A percentile compares a stretch with the other conserved stretches of the same genome.
phyloP scores from a whole-genome alignment of 2,888 invertebrate species.

The Heliconius charithonia region DNA sequence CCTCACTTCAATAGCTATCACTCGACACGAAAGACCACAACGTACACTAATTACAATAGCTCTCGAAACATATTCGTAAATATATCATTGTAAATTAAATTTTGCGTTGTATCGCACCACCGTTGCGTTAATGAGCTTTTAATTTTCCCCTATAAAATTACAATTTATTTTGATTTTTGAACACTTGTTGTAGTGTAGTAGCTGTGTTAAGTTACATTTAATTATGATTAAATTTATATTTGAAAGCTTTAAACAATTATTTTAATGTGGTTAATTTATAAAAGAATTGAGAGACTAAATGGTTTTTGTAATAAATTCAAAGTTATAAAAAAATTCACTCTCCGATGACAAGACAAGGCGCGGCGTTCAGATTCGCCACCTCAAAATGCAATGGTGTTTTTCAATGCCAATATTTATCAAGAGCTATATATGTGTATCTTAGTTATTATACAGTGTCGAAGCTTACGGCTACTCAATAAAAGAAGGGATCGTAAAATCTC shows the following conservation, averaged over 20 bases:
- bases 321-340: no score
- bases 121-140: slow-evolving; percentile 4
- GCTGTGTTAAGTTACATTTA: background rate
- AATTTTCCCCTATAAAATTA: background rate
- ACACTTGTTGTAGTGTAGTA: background rate
- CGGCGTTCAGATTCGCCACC: no score
- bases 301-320: no score
- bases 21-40: slow-evolving; percentile 8
- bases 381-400: no score
- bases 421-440: background rate
- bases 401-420: background rate
- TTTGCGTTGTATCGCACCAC: slow-evolving; percentile 3
- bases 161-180: background rate
- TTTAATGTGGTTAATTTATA: background rate
- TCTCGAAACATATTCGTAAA: slow-evolving; percentile 13
- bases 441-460: background rate
- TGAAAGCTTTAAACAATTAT: background rate
- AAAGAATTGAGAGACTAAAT: no score
- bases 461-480: slow-evolving; percentile 9
- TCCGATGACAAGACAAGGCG: no score
- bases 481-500: background rate
- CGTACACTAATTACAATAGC: slow-evolving; percentile 24
- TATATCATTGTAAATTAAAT: slow-evolving; percentile 19
- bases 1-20: slow-evolving; percentile 6
- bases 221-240: background rate